A percentile compares a stretch with the other conserved stretches of the same genome.
phyloP scores from a whole-genome alignment of 2,113 vertebrate genomes.

The Dipodomys merriami region DNA sequence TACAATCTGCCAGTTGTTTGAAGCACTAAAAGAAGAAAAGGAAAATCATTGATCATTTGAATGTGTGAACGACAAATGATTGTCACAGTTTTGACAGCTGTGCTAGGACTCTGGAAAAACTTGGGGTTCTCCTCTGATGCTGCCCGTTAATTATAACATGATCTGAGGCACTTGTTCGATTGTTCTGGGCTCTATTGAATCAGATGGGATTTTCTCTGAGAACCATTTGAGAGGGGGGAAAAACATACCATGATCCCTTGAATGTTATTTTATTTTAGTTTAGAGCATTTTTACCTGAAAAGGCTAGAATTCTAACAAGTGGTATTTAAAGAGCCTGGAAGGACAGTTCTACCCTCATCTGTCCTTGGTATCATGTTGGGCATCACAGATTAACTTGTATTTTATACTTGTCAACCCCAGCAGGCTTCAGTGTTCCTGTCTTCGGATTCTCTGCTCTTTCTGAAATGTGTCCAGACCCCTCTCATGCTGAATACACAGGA shows the following conservation, averaged over 20 bases:
- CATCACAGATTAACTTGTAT: conserved; percentile 63
- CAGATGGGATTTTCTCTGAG: background rate
- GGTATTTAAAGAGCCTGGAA: background rate
- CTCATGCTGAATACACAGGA: conserved; percentile 17
- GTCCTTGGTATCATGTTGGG: background rate
- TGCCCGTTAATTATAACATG: background rate
- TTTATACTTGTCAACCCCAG: background rate
- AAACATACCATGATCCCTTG: too few species aligned
- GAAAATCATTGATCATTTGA: background rate
- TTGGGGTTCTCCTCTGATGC: background rate
- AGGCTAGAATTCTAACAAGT: background rate
- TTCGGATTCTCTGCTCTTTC: conserved; percentile 29
- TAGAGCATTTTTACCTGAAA: background rate
- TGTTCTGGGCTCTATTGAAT: background rate
- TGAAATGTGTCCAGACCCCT: conserved; percentile 48
- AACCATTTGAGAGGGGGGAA: too few species aligned
- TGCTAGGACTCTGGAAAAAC: background rate
- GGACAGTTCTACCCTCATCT: fast-evolving
- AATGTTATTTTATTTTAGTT: too few species aligned
- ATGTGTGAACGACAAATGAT: fast-evolving
- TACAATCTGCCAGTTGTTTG: too few species aligned
- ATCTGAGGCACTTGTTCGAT: background rate
- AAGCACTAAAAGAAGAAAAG: too few species aligned
- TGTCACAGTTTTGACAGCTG: background rate
- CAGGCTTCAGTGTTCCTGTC: background rate